Evolutionary conservation across 2,888 invertebrate species (phyloP), one percentile per base, ranked within the genome.

Genomic region (Synanthedon tipuliformis): DNA sequence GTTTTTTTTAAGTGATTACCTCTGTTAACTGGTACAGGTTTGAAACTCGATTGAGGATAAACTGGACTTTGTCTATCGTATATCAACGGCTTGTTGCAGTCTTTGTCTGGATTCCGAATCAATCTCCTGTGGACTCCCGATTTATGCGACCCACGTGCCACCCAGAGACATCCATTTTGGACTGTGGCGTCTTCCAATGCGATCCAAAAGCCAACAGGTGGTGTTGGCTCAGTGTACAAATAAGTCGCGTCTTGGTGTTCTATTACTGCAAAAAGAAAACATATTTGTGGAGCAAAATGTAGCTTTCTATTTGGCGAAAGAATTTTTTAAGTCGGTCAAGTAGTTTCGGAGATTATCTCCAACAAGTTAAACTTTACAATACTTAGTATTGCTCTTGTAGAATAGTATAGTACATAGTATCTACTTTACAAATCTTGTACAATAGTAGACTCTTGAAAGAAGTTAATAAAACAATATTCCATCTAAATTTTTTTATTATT

Each of bases 161-260:
- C 94, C 91, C 95, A 96, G 4, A 99, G 88, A 69, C 99, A 99
- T 4, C 99, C 98, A 74, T 99, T 99, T 70, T 97, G 94, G 13
- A 92, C 58, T 0, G 95, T 96, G 0, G 97, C 95, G 69, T 99
- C 97, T 68, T 99, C 97, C 4, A 99, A 79, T 0, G 99, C 97
- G 58, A 99, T 93, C 99, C 99, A 99, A 68, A 98, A 93, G 0
- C 98, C 99, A 2, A 95, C 77, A 0, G 95, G 87, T 10, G 92
- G 91, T 48, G 90, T 89, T 1, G 97, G 98, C 15, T 94, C 94
- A 0, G 96, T 95, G 72, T 94, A 89, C 48, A 99, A 85, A 75
- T 93, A 99, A 3, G 95, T 92, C 0, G 94, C 92, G 74, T 99
- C 99, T 80, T 96, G 95, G 75, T 96, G 96, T 0, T 92, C 85